These are phyloP conservation scores for Mus caroli DNA, from an alignment of 2,797 vertebrate genomes.

Conservation along the genomic window DNA sequence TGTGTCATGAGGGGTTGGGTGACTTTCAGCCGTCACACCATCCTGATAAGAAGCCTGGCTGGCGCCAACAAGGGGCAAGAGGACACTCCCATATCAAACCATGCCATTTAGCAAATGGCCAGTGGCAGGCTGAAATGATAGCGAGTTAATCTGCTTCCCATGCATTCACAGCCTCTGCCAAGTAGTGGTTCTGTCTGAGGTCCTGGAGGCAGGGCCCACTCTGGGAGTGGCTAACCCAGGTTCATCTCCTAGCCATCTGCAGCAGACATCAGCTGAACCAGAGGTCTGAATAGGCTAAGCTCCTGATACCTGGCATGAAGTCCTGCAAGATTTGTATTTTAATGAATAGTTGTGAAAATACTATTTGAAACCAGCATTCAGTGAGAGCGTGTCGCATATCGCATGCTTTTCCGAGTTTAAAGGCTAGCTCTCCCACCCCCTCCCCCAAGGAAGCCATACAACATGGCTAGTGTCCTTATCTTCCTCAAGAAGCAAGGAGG, in stretches of 20 bases:
- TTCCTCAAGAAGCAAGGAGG: neutral
- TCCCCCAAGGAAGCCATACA: neutral
- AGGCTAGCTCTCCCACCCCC: neutral
- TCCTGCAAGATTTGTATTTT: neutral
- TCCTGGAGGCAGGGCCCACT: neutral
- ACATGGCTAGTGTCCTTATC: neutral
- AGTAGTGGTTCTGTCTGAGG: neutral
- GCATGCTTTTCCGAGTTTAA: neutral
- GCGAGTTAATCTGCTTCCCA: conserved; percentile 50
- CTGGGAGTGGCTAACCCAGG: neutral
- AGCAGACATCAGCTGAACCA: neutral
- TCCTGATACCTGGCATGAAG: neutral
- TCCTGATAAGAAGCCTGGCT: conserved; percentile 50
- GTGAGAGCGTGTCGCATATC: neutral
- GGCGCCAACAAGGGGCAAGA: neutral
- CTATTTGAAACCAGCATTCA: neutral
- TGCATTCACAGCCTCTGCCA: conserved; percentile 42
- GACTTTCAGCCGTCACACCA: conserved; percentile 1
- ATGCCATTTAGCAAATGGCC: conserved; percentile 63
- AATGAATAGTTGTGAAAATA: conserved; percentile 7
- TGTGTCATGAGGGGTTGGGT: neutral
- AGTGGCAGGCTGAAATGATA: conserved; percentile 40
- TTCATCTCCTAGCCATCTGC: neutral
- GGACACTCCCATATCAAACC: conserved; percentile 57
- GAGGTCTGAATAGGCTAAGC: neutral